A percentile compares a stretch with the other conserved stretches of the same genome.
These are phyloP conservation scores for Rana temporaria DNA, from an alignment of 2,113 vertebrate species.

Conservation along the genomic window DNA sequence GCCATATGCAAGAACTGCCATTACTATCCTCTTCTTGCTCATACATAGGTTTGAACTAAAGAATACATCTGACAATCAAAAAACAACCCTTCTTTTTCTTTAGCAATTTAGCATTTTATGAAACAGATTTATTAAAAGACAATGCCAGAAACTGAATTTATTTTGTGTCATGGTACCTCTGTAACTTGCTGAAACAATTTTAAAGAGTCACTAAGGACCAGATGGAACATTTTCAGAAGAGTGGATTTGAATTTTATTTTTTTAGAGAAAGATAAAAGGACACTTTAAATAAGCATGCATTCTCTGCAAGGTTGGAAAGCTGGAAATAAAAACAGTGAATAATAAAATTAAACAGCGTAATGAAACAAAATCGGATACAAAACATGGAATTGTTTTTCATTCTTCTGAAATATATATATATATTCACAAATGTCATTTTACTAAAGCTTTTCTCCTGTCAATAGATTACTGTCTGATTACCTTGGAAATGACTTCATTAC, in stretches of 20 bases:
- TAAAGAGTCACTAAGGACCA: constrained; percentile 6
- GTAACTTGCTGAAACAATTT: background rate
- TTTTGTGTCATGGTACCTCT: background rate
- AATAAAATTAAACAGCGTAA: background rate
- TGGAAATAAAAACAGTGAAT: constrained; percentile 6
- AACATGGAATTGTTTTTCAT: background rate
- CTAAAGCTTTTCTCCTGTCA: background rate
- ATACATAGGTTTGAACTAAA: too few relatives aligned
- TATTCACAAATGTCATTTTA: background rate
- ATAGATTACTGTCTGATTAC: background rate
- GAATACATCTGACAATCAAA: background rate
- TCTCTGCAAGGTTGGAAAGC: background rate
- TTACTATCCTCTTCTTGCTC: too few relatives aligned
- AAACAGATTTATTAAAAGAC: background rate
- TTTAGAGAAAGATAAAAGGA: constrained; percentile 10
- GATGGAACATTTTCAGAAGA: constrained; percentile 13
- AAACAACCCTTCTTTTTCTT: background rate
- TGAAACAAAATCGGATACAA: background rate
- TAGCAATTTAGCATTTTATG: background rate
- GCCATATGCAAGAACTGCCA: too few relatives aligned
- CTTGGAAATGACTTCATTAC: background rate
- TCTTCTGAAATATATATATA: background rate
- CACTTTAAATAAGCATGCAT: constrained; percentile 6
- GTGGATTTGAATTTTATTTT: background rate
- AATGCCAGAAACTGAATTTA: background rate